Conservation (phyloP, 2,888 invertebrate species). For the Unio pictorum region DNA sequence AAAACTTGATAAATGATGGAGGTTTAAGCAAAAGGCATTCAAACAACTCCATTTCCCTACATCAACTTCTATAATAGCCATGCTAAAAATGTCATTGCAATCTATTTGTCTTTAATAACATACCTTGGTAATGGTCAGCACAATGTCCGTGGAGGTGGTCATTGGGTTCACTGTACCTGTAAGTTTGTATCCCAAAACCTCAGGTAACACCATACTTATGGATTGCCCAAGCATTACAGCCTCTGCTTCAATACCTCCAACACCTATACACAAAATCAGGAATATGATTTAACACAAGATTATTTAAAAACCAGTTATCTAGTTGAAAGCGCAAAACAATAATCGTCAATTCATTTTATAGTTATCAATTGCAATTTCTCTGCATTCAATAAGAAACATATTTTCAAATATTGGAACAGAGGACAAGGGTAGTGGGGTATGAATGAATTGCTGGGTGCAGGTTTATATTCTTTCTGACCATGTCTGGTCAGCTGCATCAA, state of each 20-base stretch:
- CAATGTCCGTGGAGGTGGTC: conserved; percentile 96
- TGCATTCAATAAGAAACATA: too few relatives aligned
- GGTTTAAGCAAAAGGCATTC: neutral
- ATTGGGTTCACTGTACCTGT: conserved; percentile 85
- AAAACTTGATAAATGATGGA: neutral
- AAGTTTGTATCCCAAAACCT: conserved; percentile 95
- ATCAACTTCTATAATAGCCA: neutral
- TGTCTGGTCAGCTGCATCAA: too few relatives aligned
- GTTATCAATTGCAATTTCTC: too few relatives aligned
- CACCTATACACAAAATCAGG: conserved; percentile 50
- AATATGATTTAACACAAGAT: neutral
- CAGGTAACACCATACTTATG: conserved; percentile 95
- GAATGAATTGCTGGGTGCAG: too few relatives aligned
- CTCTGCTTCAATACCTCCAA: conserved; percentile 94
- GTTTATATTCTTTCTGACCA: too few relatives aligned
- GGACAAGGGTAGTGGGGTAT: too few relatives aligned
- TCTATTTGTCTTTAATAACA: conserved; percentile 9
- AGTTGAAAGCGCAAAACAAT: too few relatives aligned
- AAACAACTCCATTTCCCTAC: neutral
- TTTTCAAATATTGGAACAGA: too few relatives aligned
- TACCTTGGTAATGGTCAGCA: conserved; percentile 96
- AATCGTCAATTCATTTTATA: too few relatives aligned
- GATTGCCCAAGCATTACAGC: conserved; percentile 99
- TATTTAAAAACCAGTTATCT: too few relatives aligned
- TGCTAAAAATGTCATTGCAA: neutral